A percentile compares a stretch with the other conserved stretches of the same genome.
Evolutionary conservation across 2,888 invertebrate species (phyloP).

Genomic region (Meghimatium bilineatum): DNA sequence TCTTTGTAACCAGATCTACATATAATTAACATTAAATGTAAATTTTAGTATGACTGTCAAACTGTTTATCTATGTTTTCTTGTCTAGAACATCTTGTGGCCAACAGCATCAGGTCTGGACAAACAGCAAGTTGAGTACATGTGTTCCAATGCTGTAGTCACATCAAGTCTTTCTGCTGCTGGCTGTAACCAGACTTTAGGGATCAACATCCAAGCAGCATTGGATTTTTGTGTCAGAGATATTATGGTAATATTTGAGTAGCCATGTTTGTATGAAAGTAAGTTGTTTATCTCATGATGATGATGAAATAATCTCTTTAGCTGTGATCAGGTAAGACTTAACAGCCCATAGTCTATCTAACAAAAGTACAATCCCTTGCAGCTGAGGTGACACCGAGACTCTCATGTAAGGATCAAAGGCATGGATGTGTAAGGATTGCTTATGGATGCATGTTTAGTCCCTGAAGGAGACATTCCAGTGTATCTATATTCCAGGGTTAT

Average conservation of each 20-base stretch:
- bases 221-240: slow-evolving; percentile 63
- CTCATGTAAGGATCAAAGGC: too few relatives aligned
- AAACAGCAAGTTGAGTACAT: slow-evolving; percentile 47
- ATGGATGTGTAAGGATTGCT: too few relatives aligned
- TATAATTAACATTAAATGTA: not conserved
- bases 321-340: too few relatives aligned
- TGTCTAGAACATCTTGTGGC: slow-evolving; percentile 47
- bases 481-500: too few relatives aligned
- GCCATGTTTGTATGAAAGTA: not conserved
- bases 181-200: slow-evolving; percentile 18
- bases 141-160: slow-evolving; percentile 39
- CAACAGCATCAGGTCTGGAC: slow-evolving; percentile 53
- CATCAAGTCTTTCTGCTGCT: slow-evolving; percentile 32
- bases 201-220: slow-evolving; percentile 41
- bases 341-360: too few relatives aligned
- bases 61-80: not conserved
- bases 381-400: too few relatives aligned
- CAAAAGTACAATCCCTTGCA: too few relatives aligned
- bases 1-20: not conserved
- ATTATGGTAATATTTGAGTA: slow-evolving; percentile 59
- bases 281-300: not conserved
- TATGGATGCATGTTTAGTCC: too few relatives aligned
- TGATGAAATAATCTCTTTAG: too few relatives aligned
- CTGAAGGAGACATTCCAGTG: too few relatives aligned
- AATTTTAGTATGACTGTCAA: not conserved